Conservation (phyloP, 2,888 invertebrate species). For the Ormyrus rosae region DNA sequence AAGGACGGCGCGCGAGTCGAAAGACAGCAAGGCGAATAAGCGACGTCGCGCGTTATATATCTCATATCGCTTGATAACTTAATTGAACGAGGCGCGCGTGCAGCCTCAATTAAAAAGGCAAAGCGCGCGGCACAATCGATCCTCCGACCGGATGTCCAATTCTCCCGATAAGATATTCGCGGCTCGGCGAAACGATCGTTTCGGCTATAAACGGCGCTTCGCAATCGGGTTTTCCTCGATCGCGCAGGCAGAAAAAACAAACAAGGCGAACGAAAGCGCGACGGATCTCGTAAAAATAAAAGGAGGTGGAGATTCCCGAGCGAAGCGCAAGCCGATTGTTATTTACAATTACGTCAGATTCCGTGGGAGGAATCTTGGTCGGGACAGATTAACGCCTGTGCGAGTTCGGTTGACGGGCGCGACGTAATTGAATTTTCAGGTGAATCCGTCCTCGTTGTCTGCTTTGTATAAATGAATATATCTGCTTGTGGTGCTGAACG, state of each 20-base stretch:
- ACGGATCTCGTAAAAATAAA: neutral
- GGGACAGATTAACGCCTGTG: conserved; percentile 40
- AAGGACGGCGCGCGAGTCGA: no score
- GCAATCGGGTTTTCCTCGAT: conserved; percentile 15
- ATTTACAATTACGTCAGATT: conserved; percentile 50
- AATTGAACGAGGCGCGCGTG: conserved; percentile 5
- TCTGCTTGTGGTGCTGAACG: neutral
- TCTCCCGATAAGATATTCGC: conserved; percentile 20
- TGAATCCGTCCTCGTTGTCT: conserved; percentile 6
- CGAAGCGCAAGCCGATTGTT: conserved; percentile 11
- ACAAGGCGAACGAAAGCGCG: neutral
- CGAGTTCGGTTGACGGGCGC: neutral
- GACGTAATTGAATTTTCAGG: conserved; percentile 46
- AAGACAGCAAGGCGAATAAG: no score
- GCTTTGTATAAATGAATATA: neutral
- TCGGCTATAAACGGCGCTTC: no score
- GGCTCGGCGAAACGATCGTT: neutral
- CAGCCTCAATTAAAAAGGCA: neutral
- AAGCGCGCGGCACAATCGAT: neutral
- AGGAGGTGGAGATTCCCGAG: no score
- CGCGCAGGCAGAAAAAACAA: neutral
- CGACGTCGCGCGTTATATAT: no score
- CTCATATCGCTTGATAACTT: conserved; percentile 13
- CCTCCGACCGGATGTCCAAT: conserved; percentile 38
- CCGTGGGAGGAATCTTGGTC: conserved; percentile 1